Conservation (phyloP, 2,888 invertebrate species). For the Diarsia brunnea region DNA sequence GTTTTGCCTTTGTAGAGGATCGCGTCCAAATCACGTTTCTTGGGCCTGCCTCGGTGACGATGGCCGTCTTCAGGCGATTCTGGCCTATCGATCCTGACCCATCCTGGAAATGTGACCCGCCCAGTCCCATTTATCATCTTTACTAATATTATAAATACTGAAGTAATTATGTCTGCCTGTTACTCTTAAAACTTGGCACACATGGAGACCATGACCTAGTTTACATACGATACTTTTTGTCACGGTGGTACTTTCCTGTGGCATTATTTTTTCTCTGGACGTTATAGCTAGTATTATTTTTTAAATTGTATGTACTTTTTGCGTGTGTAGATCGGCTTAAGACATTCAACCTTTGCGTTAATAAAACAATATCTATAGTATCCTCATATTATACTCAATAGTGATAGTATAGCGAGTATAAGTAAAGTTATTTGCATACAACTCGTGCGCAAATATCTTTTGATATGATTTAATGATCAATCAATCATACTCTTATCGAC, state of each 20-base stretch:
- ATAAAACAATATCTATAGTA: neutral
- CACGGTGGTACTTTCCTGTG: neutral
- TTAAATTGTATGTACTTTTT: too few relatives aligned
- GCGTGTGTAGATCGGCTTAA: too few relatives aligned
- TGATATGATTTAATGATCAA: constrained; percentile 10
- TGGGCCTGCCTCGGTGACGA: too few relatives aligned
- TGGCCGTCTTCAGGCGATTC: too few relatives aligned
- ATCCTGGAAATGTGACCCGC: too few relatives aligned
- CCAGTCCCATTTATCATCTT: too few relatives aligned
- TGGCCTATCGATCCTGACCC: too few relatives aligned
- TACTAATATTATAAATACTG: neutral
- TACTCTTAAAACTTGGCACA: neutral
- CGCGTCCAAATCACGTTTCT: too few relatives aligned
- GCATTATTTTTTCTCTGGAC: neutral
- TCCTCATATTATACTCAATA: neutral
- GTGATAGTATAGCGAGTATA: neutral
- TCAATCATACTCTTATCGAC: constrained; percentile 27
- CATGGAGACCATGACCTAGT: neutral
- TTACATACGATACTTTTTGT: neutral
- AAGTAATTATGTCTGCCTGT: neutral
- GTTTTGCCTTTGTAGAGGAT: too few relatives aligned
- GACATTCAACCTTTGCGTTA: neutral
- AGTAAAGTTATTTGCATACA: neutral
- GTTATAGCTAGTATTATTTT: neutral
- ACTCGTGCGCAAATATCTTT: constrained; percentile 14